A percentile compares a stretch with the other conserved stretches of the same genome.
Evolutionary conservation across 2,113 vertebrate genomes (phyloP).

Genomic region (Vombatus ursinus): DNA sequence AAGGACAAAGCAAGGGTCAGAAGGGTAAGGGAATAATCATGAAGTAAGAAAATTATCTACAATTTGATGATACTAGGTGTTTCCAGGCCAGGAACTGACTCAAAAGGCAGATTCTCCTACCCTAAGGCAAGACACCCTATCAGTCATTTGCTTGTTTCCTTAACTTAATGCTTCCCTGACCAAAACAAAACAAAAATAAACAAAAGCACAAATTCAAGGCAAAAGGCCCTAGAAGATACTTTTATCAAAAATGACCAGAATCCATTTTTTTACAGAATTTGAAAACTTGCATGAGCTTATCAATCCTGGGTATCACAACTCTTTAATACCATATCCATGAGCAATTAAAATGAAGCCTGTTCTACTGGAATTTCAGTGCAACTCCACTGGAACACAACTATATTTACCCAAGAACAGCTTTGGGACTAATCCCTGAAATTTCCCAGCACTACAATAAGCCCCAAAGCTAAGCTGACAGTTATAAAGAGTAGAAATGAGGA

Average conservation of each 20-base stretch:
- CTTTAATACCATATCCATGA: too few species aligned
- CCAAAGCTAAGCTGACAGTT: too few species aligned
- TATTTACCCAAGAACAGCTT: too few species aligned
- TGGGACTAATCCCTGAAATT: too few species aligned
- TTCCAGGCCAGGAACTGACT: neutral
- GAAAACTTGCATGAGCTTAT: neutral
- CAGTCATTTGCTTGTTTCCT: conserved; percentile 5
- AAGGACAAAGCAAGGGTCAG: neutral
- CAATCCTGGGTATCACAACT: too few species aligned
- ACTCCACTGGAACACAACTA: too few species aligned
- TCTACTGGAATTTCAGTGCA: too few species aligned
- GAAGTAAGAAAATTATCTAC: neutral
- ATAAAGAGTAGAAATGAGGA: too few species aligned
- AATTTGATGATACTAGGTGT: neutral
- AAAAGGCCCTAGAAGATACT: conserved; percentile 22
- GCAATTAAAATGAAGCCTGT: too few species aligned
- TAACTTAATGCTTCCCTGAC: conserved; percentile 19
- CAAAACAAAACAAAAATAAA: neutral
- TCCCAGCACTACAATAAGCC: too few species aligned
- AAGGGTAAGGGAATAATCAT: neutral
- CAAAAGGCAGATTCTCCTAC: neutral
- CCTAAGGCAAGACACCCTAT: neutral
- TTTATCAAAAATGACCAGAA: neutral
- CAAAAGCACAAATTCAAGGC: conserved; percentile 22
- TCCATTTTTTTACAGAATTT: neutral